Evolutionary conservation across 2,888 invertebrate species (phyloP).

Genomic region (Tyria jacobaeae): DNA sequence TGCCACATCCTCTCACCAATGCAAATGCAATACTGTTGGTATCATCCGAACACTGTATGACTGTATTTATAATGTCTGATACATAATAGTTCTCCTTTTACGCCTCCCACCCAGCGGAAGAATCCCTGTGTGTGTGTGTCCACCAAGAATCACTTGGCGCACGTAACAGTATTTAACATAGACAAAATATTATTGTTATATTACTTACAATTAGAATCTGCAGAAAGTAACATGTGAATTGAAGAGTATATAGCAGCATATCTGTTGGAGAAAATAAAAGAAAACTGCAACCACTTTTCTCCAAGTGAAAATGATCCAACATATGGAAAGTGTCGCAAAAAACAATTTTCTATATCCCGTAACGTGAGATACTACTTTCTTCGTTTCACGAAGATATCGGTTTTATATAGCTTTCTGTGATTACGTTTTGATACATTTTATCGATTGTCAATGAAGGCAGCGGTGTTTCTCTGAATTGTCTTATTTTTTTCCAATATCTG

Average conservation of each 20-base stretch:
- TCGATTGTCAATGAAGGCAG: not conserved
- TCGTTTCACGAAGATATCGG: conserved; percentile 11
- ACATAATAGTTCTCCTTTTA: no score
- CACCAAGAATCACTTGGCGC: no score
- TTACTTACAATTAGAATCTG: not conserved
- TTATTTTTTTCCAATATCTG: not conserved
- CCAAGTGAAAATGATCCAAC: conserved; percentile 40
- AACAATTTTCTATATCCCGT: conserved; percentile 16
- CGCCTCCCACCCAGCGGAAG: no score
- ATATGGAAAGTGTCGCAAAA: conserved; percentile 13
- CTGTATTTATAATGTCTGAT: no score
- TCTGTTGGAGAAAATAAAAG: conserved; percentile 17
- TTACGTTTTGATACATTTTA: not conserved
- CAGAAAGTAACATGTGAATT: not conserved
- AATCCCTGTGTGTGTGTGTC: no score
- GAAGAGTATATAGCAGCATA: not conserved
- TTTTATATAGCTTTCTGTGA: conserved; percentile 10
- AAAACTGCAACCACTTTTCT: conserved; percentile 32
- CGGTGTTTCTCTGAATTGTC: not conserved
- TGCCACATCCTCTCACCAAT: no score
- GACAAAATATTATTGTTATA: not conserved
- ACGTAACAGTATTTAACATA: no score
- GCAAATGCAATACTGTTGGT: no score
- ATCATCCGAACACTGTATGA: no score
- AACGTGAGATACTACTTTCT: conserved; percentile 47